Conservation (phyloP, 2,888 invertebrate genomes). For the Miltochrista miniata region DNA sequence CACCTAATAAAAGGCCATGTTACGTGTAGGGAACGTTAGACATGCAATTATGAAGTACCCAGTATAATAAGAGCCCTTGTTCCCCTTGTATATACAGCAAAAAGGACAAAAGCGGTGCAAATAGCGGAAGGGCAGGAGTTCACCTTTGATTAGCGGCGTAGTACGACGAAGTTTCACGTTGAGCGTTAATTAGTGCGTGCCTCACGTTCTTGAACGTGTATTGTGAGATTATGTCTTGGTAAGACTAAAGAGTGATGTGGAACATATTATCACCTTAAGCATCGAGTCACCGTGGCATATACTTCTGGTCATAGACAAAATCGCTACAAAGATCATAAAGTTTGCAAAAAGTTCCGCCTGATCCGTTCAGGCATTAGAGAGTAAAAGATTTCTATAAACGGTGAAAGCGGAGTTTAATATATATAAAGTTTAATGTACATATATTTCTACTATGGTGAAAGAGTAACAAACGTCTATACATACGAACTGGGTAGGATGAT, state of each 20-base stretch:
- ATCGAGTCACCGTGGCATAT: too few relatives aligned
- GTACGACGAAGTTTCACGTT: conserved; percentile 76
- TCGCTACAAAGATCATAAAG: too few relatives aligned
- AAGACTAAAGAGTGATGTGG: conserved; percentile 47
- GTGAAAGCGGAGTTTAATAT: too few relatives aligned
- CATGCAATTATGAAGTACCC: conserved; percentile 76
- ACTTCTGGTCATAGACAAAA: too few relatives aligned
- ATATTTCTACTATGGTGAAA: too few relatives aligned
- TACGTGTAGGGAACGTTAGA: conserved; percentile 80
- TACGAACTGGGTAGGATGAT: too few relatives aligned
- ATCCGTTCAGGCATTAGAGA: too few relatives aligned
- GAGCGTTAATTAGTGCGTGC: conserved; percentile 81
- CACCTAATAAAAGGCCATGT: conserved; percentile 82
- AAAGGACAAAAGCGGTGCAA: conserved; percentile 51
- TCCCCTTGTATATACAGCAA: conserved; percentile 49
- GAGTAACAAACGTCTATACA: too few relatives aligned
- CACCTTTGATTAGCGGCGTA: conserved; percentile 62
- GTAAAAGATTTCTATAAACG: too few relatives aligned
- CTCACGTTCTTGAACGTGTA: conserved; percentile 71
- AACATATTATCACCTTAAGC: too few relatives aligned
- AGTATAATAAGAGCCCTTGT: conserved; percentile 60
- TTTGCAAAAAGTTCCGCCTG: too few relatives aligned
- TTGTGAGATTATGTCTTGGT: conserved; percentile 57
- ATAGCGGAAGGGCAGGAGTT: conserved; percentile 58
- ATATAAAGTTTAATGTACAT: too few relatives aligned